Evolutionary conservation across 2,113 vertebrate species (phyloP).

Genomic region (Dissostichus mawsoni): DNA sequence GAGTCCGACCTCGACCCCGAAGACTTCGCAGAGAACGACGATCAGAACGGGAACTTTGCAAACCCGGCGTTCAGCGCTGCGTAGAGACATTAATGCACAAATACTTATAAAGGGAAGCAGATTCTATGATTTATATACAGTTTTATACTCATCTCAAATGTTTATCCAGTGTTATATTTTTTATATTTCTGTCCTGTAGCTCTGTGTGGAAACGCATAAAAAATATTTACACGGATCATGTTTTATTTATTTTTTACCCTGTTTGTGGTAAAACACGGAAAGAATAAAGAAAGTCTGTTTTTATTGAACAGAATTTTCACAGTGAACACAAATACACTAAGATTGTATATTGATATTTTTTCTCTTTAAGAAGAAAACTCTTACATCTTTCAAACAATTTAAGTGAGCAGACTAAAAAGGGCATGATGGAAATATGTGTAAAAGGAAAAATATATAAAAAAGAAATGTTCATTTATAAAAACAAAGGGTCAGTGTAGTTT

Average conservation of each 20-base stretch:
- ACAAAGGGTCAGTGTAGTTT: too few species aligned
- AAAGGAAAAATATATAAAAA: background rate
- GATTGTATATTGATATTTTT: background rate
- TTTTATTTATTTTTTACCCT: background rate
- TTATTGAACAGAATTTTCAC: background rate
- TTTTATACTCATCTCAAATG: constrained; percentile 17
- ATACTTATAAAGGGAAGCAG: constrained; percentile 25
- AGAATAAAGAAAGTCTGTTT: too few species aligned
- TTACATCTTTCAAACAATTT: background rate
- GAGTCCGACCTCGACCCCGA: constrained; percentile 90
- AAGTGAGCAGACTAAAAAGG: background rate
- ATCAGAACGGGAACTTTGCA: constrained; percentile 72
- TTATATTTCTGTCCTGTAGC: constrained; percentile 25
- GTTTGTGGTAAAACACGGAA: background rate
- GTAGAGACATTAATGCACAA: constrained; percentile 22
- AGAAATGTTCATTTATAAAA: too few species aligned
- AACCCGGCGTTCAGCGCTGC: constrained; percentile 76
- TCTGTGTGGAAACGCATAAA: constrained; percentile 42
- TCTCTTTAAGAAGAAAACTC: background rate
- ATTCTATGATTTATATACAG: background rate
- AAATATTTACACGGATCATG: constrained; percentile 24
- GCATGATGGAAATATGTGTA: background rate
- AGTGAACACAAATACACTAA: background rate
- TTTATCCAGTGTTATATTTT: constrained; percentile 44
- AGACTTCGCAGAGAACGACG: constrained; percentile 83